phyloP scores from a whole-genome alignment of 2,888 invertebrate species.

The Latrodectus elegans region DNA sequence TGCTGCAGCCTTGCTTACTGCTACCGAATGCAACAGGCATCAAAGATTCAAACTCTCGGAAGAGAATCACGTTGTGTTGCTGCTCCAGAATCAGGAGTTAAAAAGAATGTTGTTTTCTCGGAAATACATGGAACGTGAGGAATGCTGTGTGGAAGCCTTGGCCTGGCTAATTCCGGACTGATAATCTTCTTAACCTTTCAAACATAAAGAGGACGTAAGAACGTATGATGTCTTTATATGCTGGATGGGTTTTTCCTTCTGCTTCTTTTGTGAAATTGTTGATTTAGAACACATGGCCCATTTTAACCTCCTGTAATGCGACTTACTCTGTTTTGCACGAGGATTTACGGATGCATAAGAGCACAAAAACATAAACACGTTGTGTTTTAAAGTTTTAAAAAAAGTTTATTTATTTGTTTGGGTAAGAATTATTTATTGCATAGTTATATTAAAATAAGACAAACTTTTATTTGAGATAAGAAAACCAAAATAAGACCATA shows the following conservation, averaged over 20 bases:
- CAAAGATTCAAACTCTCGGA: conserved; percentile 23
- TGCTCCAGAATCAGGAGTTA: neutral
- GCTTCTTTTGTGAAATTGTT: neutral
- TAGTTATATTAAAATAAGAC: too few species aligned
- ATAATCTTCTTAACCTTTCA: neutral
- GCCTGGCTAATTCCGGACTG: conserved; percentile 10
- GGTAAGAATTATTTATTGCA: too few species aligned
- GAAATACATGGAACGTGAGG: conserved; percentile 22
- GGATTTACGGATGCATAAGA: neutral
- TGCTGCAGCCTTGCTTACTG: neutral
- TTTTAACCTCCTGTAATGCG: conserved; percentile 3
- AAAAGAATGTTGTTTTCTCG: neutral
- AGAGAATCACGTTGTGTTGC: conserved; percentile 23
- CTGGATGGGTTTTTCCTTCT: neutral
- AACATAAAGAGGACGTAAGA: neutral
- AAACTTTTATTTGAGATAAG: too few species aligned
- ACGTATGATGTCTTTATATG: conserved; percentile 9
- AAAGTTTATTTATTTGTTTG: too few species aligned
- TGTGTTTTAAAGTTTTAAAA: too few species aligned
- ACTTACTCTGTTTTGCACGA: neutral
- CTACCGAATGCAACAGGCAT: conserved; percentile 41
- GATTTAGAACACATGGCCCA: neutral
- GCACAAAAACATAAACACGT: too few species aligned
- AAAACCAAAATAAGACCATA: too few species aligned
- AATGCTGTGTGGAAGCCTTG: neutral